A percentile compares a stretch with the other conserved stretches of the same genome.
These are phyloP conservation scores for Acestrorhynchus altus DNA, from an alignment of 2,797 vertebrate genomes.

Conservation along the genomic window DNA sequence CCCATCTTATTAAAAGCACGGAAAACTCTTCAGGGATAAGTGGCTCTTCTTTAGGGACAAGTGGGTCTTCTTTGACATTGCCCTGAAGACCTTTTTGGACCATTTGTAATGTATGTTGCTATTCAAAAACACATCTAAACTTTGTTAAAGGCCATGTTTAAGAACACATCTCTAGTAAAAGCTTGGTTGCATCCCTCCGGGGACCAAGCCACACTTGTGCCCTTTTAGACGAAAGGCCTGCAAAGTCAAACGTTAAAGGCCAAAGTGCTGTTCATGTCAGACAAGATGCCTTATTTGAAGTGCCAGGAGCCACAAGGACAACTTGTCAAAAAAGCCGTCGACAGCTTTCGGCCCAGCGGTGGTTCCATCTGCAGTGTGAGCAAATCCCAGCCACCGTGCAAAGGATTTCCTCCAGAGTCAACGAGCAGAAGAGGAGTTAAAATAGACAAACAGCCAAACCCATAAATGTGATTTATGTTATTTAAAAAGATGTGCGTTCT, in stretches of 20 bases:
- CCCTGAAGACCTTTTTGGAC: neutral
- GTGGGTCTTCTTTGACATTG: neutral
- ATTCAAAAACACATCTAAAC: neutral
- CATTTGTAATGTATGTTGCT: neutral
- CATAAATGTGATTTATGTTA: slow-evolving; percentile 81
- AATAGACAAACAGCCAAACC: slow-evolving; percentile 74
- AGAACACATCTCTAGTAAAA: slow-evolving; percentile 38
- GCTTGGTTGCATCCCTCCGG: slow-evolving; percentile 6
- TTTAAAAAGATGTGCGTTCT: slow-evolving; percentile 79
- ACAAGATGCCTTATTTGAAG: slow-evolving; percentile 74
- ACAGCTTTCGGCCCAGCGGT: slow-evolving; percentile 27
- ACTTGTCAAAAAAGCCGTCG: slow-evolving; percentile 30
- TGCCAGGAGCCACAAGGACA: slow-evolving; percentile 56
- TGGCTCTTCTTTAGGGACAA: too few relatives aligned
- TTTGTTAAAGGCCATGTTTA: neutral
- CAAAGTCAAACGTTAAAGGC: slow-evolving; percentile 72
- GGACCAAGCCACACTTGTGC: slow-evolving; percentile 29
- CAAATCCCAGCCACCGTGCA: slow-evolving; percentile 58
- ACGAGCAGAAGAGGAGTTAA: slow-evolving; percentile 68
- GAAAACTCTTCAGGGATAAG: neutral
- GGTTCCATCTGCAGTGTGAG: slow-evolving; percentile 44
- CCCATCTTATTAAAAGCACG: too few relatives aligned
- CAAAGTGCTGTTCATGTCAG: slow-evolving; percentile 73
- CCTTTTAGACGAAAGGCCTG: slow-evolving; percentile 31
- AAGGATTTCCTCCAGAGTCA: slow-evolving; percentile 74